Evolutionary conservation across 2,797 vertebrate genomes (phyloP), one percentile per base, ranked within the genome.

Genomic region (Labeo calbasu): DNA sequence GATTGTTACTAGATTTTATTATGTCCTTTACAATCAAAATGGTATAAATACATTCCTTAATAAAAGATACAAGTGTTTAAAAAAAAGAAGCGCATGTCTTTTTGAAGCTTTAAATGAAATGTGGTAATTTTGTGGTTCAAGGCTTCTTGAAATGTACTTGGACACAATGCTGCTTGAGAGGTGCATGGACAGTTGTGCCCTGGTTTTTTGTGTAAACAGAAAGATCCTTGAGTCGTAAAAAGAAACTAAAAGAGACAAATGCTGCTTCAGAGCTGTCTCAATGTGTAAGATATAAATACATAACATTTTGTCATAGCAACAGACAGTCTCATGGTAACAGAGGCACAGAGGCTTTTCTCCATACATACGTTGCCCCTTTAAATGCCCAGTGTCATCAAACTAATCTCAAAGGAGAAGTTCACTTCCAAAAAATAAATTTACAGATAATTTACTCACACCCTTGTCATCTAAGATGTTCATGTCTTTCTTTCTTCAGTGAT

Each of bases 271-370:
- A 65, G 59, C 59, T 48, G 8, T 65, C 76, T 50, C 28, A 65
- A 50, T 51, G 15, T 32, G 25, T 21, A 65, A 77, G 25, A 32
- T 28, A 65, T 50, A 17, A 65, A 32, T 51, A n/a, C 61, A 6
- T 61, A 61, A 61, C 15, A 36, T 36, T 66, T 66, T 66, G 77
- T 51, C 46, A 79, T 65, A 66, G 59, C 77, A 79, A 79, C 59
- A 65, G 59, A 21, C n/a, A 78, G 43, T 78, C 55, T 28, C 59
- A 19, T 65, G 43, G 40, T 61, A 65, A 65, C 43, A 28, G 43
- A 32, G 23, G n/a, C 3, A 2, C 32, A 32, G 28, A 32, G 28
- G 28, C 1, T 15, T 40, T 76, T 55, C 25, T n/a, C 32, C 13
- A n/a, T 50, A 21, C 21, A n/a, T 50, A 21, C 25, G 50, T 25